Evolutionary conservation across 2,113 vertebrate genomes (phyloP).

Genomic region (Sciurus niger): DNA sequence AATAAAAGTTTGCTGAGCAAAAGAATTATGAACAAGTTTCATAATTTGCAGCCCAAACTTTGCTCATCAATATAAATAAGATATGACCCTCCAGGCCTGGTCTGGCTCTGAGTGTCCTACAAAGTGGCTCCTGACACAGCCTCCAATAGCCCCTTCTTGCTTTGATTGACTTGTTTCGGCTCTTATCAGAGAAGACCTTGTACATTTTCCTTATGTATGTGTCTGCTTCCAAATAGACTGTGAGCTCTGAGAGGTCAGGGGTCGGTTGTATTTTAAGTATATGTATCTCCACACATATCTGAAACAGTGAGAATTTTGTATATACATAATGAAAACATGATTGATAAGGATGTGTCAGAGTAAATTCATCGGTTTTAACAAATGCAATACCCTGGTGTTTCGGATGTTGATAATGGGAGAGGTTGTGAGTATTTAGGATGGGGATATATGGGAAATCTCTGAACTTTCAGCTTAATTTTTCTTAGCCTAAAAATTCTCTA

Average conservation of each 20-base stretch:
- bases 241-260: neutral
- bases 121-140: too few species aligned
- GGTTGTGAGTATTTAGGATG: too few species aligned
- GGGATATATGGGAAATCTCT: neutral
- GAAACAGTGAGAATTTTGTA: neutral
- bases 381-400: neutral
- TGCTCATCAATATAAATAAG: neutral
- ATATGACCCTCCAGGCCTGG: neutral
- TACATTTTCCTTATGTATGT: neutral
- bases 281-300: neutral
- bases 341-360: neutral
- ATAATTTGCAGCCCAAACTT: neutral
- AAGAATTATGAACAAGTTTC: neutral
- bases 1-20: slow-evolving; percentile 5
- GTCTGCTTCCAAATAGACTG: neutral
- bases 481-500: neutral
- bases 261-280: neutral
- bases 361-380: neutral
- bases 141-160: neutral
- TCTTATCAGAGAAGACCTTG: neutral
- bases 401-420: neutral
- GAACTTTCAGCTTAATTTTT: neutral
- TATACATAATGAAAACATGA: neutral
- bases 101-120: neutral
- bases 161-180: neutral